These are phyloP conservation scores for Otocyon megalotis DNA, from an alignment of 2,113 vertebrate species.

Conservation along the genomic window DNA sequence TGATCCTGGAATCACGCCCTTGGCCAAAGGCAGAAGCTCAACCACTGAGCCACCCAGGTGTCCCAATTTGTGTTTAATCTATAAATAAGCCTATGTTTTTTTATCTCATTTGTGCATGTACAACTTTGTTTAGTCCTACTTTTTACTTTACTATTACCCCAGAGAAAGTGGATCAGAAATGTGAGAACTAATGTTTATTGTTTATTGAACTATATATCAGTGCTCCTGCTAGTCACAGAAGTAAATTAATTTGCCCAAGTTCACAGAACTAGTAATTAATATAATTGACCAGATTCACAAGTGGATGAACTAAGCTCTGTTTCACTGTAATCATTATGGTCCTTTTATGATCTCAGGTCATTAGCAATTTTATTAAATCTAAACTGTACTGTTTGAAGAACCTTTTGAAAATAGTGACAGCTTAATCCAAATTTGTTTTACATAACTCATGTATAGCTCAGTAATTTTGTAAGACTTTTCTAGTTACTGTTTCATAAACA, in stretches of 20 bases:
- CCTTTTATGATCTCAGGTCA: neutral
- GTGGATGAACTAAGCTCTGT: neutral
- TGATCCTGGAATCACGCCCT: too few species aligned
- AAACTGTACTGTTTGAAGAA: neutral
- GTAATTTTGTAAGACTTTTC: neutral
- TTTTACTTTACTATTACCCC: neutral
- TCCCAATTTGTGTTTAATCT: neutral
- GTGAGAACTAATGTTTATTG: neutral
- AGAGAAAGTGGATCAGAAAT: neutral
- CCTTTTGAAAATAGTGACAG: neutral
- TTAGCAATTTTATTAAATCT: neutral
- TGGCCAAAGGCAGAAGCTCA: too few species aligned
- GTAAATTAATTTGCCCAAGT: neutral
- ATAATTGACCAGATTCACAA: neutral
- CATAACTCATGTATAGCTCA: neutral
- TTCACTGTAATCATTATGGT: neutral
- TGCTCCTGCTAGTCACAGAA: neutral
- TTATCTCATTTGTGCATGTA: neutral
- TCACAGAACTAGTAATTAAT: neutral
- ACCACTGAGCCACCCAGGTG: too few species aligned
- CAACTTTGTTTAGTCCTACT: neutral
- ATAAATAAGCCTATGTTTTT: neutral
- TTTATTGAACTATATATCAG: neutral
- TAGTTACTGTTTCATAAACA: neutral
- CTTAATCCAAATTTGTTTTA: neutral